Percentiles rank a stretch among this genome's conserved stretches.
Evolutionary conservation across 92 coral and sea anemone species (phyloP).

Genomic region (Muricea muricata): DNA sequence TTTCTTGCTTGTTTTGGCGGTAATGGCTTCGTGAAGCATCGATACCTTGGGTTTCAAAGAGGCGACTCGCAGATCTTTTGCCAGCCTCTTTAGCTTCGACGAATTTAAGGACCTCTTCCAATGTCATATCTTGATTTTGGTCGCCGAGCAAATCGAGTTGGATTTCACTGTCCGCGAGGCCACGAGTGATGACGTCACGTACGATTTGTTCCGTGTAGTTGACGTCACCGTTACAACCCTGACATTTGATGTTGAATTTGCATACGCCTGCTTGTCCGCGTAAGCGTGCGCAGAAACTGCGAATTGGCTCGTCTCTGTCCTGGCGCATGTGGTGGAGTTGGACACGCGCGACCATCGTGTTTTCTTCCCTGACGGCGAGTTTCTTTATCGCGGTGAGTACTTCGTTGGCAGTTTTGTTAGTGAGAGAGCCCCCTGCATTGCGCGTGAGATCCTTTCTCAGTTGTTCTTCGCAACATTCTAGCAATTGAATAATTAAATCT

Average conservation of each 20-base stretch:
- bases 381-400: constrained; percentile 34
- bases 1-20: constrained; percentile 45
- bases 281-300: constrained; percentile 63
- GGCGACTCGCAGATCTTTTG: constrained; percentile 66
- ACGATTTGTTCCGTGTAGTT: not conserved
- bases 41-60: constrained; percentile 60
- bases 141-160: not conserved
- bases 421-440: constrained; percentile 22
- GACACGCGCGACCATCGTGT: constrained; percentile 65
- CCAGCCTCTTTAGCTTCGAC: constrained; percentile 1
- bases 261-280: constrained; percentile 51
- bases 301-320: constrained; percentile 57
- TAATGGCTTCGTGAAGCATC: constrained; percentile 67
- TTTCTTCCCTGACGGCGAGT: constrained; percentile 65
- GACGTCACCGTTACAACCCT: not conserved
- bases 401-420: not conserved
- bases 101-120: constrained; percentile 42
- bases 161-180: not conserved
- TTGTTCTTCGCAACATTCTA: constrained; percentile 41
- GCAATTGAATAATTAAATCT: constrained; percentile 11
- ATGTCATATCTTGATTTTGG: not conserved
- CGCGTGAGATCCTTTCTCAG: constrained; percentile 36
- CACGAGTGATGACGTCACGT: not conserved
- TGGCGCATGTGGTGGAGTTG: constrained; percentile 71
- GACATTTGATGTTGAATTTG: not conserved